Base-by-base conservation (phyloP, 1,140 invertebrate genomes). In the Parapsyche elsis region DNA sequence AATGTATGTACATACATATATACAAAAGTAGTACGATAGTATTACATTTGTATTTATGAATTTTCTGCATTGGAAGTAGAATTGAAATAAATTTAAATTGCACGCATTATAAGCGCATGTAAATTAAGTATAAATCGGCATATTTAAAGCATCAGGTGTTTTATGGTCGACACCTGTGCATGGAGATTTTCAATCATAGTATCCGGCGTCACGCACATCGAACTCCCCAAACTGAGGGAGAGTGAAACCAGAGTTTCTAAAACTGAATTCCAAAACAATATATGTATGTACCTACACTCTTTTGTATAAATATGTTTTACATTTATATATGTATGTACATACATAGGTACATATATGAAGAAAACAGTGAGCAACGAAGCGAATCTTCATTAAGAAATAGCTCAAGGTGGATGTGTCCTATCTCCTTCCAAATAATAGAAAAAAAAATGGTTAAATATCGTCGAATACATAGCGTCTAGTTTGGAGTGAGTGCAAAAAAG, bases 121-220 rank as follows among this genome's bases (percentile, higher is more conserved):
- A 49, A 57, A 71, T 24, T 71, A 71, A 26, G 24, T 76, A 53
- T 46, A 30, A 53, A 24, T n/a, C 14, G 53, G 9, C 23, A 26
- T 24, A 76, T 76, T 74, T n/a, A n/a, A 74, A 46, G 73, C 45
- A 53, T 76, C 73, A 76, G 73, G 73, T 76, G 73, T 76, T 45
- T 53, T 76, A 76, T 46, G 53, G n/a, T 53, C 26, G 21, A 26
- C 73, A 76, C 73, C 30, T 76, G 73, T 19, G 14, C 46, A 57
- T 53, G 73, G 14, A 16, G 73, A 76, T 76, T 76, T 76, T 24
- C 73, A 76, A 76, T 76, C 73, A 76, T 76, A 23, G 73, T 46
- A 14, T 53, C 49, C 14, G 23, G 73, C 19, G 14, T 76, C 53
- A 71, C 70, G 70, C 0, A 30, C 10, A 16, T 21, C 1, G 10